phyloP scores from a whole-genome alignment of 2,797 vertebrate genomes.

The Artibeus lituratus region DNA sequence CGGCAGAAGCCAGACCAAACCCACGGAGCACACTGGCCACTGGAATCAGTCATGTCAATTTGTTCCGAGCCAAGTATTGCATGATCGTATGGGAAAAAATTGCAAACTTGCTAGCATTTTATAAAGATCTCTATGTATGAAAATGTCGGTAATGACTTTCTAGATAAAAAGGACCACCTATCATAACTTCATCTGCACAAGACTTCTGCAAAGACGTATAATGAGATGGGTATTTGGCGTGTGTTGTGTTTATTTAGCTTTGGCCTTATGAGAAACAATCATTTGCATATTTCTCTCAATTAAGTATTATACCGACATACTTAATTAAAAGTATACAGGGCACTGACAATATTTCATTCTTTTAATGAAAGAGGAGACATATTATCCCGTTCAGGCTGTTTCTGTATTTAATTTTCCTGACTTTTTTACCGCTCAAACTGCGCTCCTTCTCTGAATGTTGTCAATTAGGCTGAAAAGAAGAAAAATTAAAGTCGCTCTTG shows the following conservation, averaged over 20 bases:
- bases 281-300: conserved; percentile 76
- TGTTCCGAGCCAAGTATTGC: neutral
- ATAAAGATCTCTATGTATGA: neutral
- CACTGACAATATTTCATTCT: conserved; percentile 73
- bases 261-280: conserved; percentile 66
- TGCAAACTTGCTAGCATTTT: neutral
- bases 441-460: conserved; percentile 66
- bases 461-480: conserved; percentile 60
- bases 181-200: conserved; percentile 52
- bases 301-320: conserved; percentile 71
- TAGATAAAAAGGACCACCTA: neutral
- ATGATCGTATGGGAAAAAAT: neutral
- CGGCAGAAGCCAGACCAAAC: neutral
- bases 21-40: neutral
- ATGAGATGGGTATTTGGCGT: conserved; percentile 20
- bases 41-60: neutral
- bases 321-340: conserved; percentile 78
- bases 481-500: conserved; percentile 65
- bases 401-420: conserved; percentile 64
- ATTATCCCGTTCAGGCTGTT: conserved; percentile 59
- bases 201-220: conserved; percentile 36
- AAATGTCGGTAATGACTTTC: conserved; percentile 2
- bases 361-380: conserved; percentile 66
- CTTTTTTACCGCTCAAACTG: conserved; percentile 50
- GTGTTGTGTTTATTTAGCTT: conserved; percentile 67